Percentiles rank a stretch among this genome's conserved stretches.
Evolutionary conservation across 1,140 invertebrate genomes (phyloP).

Genomic region (Neodiprion lecontei): DNA sequence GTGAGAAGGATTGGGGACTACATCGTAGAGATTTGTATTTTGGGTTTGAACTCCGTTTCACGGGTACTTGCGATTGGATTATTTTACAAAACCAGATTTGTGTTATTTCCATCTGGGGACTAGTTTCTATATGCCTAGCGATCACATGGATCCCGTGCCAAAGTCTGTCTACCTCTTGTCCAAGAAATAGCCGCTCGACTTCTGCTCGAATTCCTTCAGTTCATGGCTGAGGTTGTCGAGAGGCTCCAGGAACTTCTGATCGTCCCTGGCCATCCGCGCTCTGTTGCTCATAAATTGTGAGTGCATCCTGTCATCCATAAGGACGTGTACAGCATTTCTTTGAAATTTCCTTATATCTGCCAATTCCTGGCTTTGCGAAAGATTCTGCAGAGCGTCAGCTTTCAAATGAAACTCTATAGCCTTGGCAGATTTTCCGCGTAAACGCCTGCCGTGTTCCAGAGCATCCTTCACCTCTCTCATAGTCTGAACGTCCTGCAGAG

Average conservation of each 20-base stretch:
- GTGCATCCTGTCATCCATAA: constrained; percentile 52
- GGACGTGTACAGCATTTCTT: constrained; percentile 42
- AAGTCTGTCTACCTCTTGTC: constrained; percentile 67
- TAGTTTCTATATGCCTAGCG: too few relatives aligned
- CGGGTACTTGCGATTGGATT: too few relatives aligned
- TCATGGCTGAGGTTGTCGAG: constrained; percentile 66
- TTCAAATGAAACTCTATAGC: constrained; percentile 73
- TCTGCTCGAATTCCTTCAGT: constrained; percentile 68
- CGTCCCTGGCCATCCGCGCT: constrained; percentile 51
- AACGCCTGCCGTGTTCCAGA: constrained; percentile 61
- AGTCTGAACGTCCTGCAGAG: constrained; percentile 57
- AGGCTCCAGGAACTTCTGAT: constrained; percentile 65
- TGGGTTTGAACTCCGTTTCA: too few relatives aligned
- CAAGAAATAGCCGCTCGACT: constrained; percentile 65
- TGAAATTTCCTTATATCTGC: constrained; percentile 54
- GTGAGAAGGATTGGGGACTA: too few relatives aligned
- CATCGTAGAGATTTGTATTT: too few relatives aligned
- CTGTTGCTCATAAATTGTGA: constrained; percentile 57
- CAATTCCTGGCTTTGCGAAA: constrained; percentile 50
- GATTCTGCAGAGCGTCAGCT: constrained; percentile 57
- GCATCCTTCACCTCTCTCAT: constrained; percentile 53
- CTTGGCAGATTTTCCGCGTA: constrained; percentile 76
- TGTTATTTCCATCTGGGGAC: too few relatives aligned
- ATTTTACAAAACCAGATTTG: too few relatives aligned
- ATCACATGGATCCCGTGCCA: too few relatives aligned